Conservation (phyloP, 2,888 invertebrate genomes). For the Trichopoda pennipes region DNA sequence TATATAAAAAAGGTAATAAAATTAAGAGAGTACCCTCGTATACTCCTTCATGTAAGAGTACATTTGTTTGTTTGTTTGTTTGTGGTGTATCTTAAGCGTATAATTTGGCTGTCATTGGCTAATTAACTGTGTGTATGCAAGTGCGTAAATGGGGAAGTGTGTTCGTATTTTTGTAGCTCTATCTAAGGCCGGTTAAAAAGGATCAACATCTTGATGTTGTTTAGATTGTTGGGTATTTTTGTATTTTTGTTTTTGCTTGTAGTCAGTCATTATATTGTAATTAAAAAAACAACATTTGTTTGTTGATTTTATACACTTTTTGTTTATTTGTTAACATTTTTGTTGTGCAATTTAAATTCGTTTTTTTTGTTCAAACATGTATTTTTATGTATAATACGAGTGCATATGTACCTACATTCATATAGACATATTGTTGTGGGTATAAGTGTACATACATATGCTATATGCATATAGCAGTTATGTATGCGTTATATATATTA, state of each 20-base stretch:
- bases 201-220: conserved; percentile 58
- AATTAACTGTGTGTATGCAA: conserved; percentile 64
- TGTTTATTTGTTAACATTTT: conserved; percentile 60
- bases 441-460: no score
- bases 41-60: conserved; percentile 14
- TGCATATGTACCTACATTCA: not conserved
- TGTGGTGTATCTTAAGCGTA: conserved; percentile 67
- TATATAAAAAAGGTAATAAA: no score
- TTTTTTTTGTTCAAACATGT: conserved; percentile 14
- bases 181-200: conserved; percentile 56
- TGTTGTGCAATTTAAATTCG: conserved; percentile 28
- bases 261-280: conserved; percentile 65
- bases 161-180: conserved; percentile 4
- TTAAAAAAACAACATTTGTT: conserved; percentile 65
- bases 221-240: conserved; percentile 6
- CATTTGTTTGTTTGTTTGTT: not conserved
- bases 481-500: conserved; percentile 31
- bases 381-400: not conserved
- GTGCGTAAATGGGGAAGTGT: not conserved
- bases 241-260: conserved; percentile 45
- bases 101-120: conserved; percentile 73
- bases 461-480: not conserved
- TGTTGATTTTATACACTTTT: conserved; percentile 52
- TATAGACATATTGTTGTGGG: no score
- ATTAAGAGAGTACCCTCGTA: not conserved